phyloP scores from a whole-genome alignment of 2,888 invertebrate genomes.

The Buathra laborator region DNA sequence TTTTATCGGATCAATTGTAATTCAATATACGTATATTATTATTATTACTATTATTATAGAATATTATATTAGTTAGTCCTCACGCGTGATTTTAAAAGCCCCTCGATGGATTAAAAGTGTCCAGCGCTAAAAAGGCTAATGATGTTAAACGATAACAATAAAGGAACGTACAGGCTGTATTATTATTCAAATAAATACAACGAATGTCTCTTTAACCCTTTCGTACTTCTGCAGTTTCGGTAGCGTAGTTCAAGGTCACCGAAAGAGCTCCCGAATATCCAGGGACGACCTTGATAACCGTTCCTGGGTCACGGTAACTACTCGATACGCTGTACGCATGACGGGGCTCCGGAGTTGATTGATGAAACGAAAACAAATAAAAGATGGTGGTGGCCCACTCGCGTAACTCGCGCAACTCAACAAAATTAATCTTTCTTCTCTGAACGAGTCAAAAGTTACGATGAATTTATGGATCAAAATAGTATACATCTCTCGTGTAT shows the following conservation, averaged over 20 bases:
- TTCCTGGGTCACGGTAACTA: neutral
- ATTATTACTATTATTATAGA: constrained; percentile 71
- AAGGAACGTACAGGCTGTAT: constrained; percentile 79
- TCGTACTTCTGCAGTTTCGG: neutral
- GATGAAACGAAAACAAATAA: too few species aligned
- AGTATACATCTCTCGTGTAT: neutral
- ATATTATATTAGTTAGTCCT: constrained; percentile 64
- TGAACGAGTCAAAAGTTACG: neutral
- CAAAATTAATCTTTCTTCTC: constrained; percentile 2
- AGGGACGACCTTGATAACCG: neutral
- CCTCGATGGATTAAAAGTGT: constrained; percentile 32
- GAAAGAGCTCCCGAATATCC: neutral
- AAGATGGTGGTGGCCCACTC: neutral
- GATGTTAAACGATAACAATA: constrained; percentile 75
- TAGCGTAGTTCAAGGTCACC: constrained; percentile 9
- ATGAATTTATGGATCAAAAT: neutral
- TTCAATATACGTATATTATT: constrained; percentile 72
- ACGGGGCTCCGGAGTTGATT: neutral
- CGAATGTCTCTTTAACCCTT: constrained; percentile 46
- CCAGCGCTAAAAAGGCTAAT: constrained; percentile 74
- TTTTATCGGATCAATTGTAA: constrained; percentile 71
- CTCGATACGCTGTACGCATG: neutral
- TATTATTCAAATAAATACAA: constrained; percentile 69
- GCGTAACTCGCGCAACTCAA: neutral
- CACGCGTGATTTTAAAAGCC: constrained; percentile 70